Percentiles rank a stretch among this genome's conserved stretches.
Conservation (phyloP, 92 coral and sea anemone species). For the Umimayanthus chanpuru region DNA sequence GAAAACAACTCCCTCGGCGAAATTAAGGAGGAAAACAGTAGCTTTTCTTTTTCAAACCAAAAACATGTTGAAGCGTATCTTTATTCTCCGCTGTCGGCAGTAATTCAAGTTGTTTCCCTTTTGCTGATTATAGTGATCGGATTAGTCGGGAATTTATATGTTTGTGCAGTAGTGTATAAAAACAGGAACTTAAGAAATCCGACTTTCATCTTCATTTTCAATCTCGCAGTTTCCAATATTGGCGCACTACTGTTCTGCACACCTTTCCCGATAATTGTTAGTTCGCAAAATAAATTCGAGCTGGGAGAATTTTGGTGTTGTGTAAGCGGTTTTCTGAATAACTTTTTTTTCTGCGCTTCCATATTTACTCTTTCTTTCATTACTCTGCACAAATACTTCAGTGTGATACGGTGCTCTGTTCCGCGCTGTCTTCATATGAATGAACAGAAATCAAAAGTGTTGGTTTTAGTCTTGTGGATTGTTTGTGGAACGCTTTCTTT, state of each 20-base stretch:
- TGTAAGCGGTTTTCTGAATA: slow-evolving; percentile 74
- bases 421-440: slow-evolving; percentile 60
- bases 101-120: slow-evolving; percentile 60
- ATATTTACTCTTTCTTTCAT: slow-evolving; percentile 74
- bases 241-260: slow-evolving; percentile 78
- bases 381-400: slow-evolving; percentile 75
- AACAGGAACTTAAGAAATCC: slow-evolving; percentile 78
- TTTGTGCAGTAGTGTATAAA: slow-evolving; percentile 58
- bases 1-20: not conserved
- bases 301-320: slow-evolving; percentile 65
- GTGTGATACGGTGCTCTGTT: slow-evolving; percentile 59
- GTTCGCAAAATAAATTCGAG: slow-evolving; percentile 53
- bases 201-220: slow-evolving; percentile 73
- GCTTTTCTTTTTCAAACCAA: not conserved
- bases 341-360: slow-evolving; percentile 83
- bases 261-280: slow-evolving; percentile 71
- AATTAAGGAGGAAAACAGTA: not conserved
- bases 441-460: slow-evolving; percentile 50
- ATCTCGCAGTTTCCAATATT: slow-evolving; percentile 72
- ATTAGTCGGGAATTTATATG: slow-evolving; percentile 67
- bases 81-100: slow-evolving; percentile 58
- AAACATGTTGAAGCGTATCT: slow-evolving; percentile 11
- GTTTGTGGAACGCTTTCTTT: slow-evolving; percentile 63
- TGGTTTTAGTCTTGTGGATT: slow-evolving; percentile 61
- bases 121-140: slow-evolving; percentile 58